Evolutionary conservation across 2,113 vertebrate genomes (phyloP).

Genomic region (Aegotheles bennettii): DNA sequence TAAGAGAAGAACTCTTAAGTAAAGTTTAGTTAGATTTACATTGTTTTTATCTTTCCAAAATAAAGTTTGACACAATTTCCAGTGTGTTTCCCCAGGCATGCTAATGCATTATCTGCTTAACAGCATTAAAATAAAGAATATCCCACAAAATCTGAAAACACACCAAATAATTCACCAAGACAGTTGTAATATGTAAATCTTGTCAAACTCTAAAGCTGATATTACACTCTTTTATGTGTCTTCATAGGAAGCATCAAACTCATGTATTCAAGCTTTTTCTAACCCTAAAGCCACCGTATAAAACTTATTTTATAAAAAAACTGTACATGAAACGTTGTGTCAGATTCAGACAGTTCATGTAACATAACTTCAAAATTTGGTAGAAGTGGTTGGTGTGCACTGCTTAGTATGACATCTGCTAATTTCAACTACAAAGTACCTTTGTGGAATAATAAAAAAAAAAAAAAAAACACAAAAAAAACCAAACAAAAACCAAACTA

Average conservation of each 20-base stretch:
- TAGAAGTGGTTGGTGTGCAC: not conserved
- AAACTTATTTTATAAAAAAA: not conserved
- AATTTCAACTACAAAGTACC: not conserved
- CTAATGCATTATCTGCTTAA: not conserved
- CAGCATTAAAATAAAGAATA: not conserved
- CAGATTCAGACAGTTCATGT: not conserved
- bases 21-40: not conserved
- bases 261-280: not conserved
- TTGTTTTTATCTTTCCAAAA: not conserved
- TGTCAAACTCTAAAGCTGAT: not conserved
- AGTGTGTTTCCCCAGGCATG: not conserved
- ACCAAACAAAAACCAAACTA: not conserved
- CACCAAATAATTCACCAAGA: not conserved
- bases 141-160: not conserved
- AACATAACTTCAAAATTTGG: not conserved
- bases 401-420: not conserved
- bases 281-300: not conserved
- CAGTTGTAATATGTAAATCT: not conserved
- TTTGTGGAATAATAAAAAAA: not conserved
- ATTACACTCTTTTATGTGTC: not conserved
- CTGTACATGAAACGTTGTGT: not conserved
- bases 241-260: not conserved
- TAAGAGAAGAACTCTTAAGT: not conserved
- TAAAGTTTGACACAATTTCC: not conserved
- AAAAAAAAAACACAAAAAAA: no score